Evolutionary conservation across 1,140 invertebrate genomes (phyloP).

Genomic region (Stenopsyche tienmushanensis): DNA sequence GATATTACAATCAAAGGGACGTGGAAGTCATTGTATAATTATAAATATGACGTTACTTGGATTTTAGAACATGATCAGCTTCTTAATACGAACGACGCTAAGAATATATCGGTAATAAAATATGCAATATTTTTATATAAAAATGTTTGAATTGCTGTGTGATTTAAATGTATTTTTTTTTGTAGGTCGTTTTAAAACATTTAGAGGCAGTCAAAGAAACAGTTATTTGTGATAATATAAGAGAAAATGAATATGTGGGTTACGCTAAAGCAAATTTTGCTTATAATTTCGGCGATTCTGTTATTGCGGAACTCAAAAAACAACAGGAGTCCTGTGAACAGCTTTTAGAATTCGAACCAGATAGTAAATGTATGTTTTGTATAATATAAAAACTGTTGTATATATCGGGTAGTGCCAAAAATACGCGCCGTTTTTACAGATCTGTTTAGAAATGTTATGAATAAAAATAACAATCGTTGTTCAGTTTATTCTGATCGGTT

Average conservation of each 20-base stretch:
- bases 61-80: constrained; percentile 26
- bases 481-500: too few relatives aligned
- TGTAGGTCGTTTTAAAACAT: not conserved
- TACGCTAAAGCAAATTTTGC: constrained; percentile 23
- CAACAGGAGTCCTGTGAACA: constrained; percentile 39
- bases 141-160: not conserved
- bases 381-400: not conserved
- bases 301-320: constrained; percentile 34
- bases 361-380: constrained; percentile 39
- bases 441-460: not conserved
- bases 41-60: constrained; percentile 36
- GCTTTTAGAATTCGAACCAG: constrained; percentile 39
- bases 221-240: constrained; percentile 2
- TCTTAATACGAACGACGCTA: not conserved
- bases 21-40: constrained; percentile 33
- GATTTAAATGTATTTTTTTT: not conserved
- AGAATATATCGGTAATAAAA: constrained; percentile 3
- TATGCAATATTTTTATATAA: not conserved
- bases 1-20: constrained; percentile 19
- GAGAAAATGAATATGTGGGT: constrained; percentile 26
- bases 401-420: too few relatives aligned
- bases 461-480: too few relatives aligned
- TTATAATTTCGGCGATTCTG: constrained; percentile 34
- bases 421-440: too few relatives aligned
- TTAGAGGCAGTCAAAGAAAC: not conserved